These are phyloP conservation scores for Gyrodactylus salaris DNA, from an alignment of 1,140 invertebrate species.

Conservation along the genomic window DNA sequence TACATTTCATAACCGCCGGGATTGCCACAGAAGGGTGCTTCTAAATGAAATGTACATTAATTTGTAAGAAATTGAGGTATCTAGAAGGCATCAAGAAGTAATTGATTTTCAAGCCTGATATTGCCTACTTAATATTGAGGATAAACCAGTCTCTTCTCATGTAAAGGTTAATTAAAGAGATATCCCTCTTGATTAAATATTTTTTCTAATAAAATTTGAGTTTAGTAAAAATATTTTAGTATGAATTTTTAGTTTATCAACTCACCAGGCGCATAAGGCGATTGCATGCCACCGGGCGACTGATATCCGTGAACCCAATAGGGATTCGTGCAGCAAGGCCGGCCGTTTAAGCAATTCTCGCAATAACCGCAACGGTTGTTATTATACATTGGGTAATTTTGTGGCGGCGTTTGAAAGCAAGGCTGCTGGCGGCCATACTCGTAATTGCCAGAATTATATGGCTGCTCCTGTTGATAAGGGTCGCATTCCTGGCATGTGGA, in stretches of 20 bases:
- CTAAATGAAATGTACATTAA: too few relatives aligned
- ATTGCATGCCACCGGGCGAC: too few relatives aligned
- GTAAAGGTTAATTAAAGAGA: not conserved
- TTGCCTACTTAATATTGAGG: not conserved
- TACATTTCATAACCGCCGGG: not conserved
- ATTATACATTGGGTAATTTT: not conserved
- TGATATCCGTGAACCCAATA: not conserved
- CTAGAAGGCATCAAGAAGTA: not conserved
- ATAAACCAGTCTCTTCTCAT: not conserved
- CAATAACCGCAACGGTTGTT: not conserved
- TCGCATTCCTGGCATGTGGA: too few relatives aligned
- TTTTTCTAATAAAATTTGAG: not conserved
- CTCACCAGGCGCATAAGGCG: not conserved
- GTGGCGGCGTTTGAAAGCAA: not conserved
- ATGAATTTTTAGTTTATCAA: not conserved
- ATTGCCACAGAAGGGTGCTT: too few relatives aligned
- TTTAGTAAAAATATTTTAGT: not conserved
- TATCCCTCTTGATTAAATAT: not conserved
- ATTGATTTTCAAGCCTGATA: not conserved
- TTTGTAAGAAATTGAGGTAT: too few relatives aligned
- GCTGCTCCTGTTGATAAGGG: too few relatives aligned
- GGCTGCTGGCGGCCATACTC: too few relatives aligned
- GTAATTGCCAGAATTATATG: too few relatives aligned
- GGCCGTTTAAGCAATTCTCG: not conserved
- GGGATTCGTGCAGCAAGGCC: not conserved